phyloP scores from a whole-genome alignment of 2,113 vertebrate species.

The Steatornis caripensis region DNA sequence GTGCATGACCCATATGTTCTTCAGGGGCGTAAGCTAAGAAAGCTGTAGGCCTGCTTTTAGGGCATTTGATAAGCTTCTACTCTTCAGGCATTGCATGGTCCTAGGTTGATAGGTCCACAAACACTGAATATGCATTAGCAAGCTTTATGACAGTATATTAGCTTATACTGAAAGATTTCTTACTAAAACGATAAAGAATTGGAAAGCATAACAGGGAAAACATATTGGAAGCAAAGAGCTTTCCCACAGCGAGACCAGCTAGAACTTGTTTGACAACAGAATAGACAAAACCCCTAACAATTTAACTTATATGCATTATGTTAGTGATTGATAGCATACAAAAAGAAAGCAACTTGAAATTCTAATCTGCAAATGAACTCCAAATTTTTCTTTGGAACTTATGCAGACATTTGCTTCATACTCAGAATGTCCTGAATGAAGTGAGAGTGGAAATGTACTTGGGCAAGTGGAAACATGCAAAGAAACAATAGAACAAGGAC shows the following conservation, averaged over 20 bases:
- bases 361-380: neutral
- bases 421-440: neutral
- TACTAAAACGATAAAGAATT: neutral
- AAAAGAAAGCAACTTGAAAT: neutral
- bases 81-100: neutral
- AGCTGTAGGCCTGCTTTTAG: neutral
- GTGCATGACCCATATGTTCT: neutral
- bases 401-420: accelerated
- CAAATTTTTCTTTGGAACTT: neutral
- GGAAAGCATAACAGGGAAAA: neutral
- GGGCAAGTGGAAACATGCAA: neutral
- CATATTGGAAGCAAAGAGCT: neutral
- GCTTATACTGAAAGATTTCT: neutral
- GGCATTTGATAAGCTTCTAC: neutral
- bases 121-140: neutral
- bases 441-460: neutral
- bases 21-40: neutral
- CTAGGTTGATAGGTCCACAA: neutral
- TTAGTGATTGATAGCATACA: neutral
- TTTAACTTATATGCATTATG: neutral
- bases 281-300: neutral
- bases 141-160: neutral
- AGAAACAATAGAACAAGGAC: neutral
- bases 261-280: neutral
- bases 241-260: neutral